Conservation (phyloP, 2,797 vertebrate genomes). For the Margarornis squamiger region DNA sequence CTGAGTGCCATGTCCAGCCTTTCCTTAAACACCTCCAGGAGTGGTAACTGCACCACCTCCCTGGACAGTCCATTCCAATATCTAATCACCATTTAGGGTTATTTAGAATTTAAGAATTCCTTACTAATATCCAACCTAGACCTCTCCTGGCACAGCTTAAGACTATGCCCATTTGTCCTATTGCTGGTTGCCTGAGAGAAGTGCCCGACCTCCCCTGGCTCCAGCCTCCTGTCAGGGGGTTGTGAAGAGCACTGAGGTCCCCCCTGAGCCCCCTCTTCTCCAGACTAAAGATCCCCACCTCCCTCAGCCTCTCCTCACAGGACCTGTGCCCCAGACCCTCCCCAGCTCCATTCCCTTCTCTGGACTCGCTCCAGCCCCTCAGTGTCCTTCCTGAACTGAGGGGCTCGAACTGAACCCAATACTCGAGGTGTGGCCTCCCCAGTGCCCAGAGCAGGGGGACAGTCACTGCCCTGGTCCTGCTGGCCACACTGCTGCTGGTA, state of each 20-base stretch:
- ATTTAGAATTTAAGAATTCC: not conserved
- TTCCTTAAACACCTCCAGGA: not conserved
- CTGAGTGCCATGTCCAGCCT: not conserved
- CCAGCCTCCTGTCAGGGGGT: not conserved
- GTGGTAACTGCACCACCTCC: no score
- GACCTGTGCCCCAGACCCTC: not conserved
- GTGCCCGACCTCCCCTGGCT: fast-evolving
- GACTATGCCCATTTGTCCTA: fast-evolving
- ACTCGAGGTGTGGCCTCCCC: fast-evolving
- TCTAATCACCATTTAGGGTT: not conserved
- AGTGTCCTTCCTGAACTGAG: not conserved
- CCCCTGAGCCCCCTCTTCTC: not conserved
- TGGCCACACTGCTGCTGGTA: not conserved
- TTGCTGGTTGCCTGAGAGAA: no score
- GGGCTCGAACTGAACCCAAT: no score
- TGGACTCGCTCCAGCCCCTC: fast-evolving
- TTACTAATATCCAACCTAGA: not conserved
- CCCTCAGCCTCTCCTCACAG: fast-evolving
- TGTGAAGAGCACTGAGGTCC: not conserved
- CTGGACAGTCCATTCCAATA: not conserved
- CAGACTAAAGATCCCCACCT: fast-evolving
- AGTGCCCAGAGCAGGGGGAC: not conserved
- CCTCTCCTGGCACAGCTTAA: not conserved
- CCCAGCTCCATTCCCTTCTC: not conserved
- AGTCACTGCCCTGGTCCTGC: not conserved